phyloP scores from a whole-genome alignment of 2,888 invertebrate genomes.

The Mesochorus sp. region DNA sequence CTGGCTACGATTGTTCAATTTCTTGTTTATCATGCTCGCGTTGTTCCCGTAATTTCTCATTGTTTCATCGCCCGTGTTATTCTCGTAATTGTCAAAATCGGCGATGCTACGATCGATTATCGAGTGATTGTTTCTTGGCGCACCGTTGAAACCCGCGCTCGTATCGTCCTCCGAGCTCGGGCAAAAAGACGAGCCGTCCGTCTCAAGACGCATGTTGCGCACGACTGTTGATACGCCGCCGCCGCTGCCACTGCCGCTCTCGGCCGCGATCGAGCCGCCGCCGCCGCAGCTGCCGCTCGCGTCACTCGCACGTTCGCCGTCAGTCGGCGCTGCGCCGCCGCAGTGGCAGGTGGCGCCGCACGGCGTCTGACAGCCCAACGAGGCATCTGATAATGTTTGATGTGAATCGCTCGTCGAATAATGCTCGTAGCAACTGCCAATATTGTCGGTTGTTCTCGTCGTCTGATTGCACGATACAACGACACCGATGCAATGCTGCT shows the following conservation, averaged over 20 bases:
- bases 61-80: conserved; percentile 64
- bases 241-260: conserved; percentile 71
- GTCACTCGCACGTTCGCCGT: conserved; percentile 67
- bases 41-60: conserved; percentile 54
- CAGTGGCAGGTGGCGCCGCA: conserved; percentile 64
- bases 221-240: conserved; percentile 76
- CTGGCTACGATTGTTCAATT: conserved; percentile 22
- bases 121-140: conserved; percentile 40
- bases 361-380: conserved; percentile 42
- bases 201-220: conserved; percentile 80
- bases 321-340: conserved; percentile 59
- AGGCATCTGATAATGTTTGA: conserved; percentile 59
- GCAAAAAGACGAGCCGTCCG: conserved; percentile 73
- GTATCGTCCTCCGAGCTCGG: conserved; percentile 75
- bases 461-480: conserved; percentile 33
- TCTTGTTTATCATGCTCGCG: conserved; percentile 21
- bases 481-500: conserved; percentile 37
- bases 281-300: conserved; percentile 27
- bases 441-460: conserved; percentile 46
- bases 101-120: conserved; percentile 11
- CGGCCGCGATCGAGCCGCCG: conserved; percentile 57
- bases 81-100: conserved; percentile 58
- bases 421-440: conserved; percentile 33
- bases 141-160: conserved; percentile 55
- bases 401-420: conserved; percentile 20